Percentiles rank a stretch among this genome's conserved stretches.
phyloP scores from a whole-genome alignment of 2,113 vertebrate species.

The Heterotis niloticus region DNA sequence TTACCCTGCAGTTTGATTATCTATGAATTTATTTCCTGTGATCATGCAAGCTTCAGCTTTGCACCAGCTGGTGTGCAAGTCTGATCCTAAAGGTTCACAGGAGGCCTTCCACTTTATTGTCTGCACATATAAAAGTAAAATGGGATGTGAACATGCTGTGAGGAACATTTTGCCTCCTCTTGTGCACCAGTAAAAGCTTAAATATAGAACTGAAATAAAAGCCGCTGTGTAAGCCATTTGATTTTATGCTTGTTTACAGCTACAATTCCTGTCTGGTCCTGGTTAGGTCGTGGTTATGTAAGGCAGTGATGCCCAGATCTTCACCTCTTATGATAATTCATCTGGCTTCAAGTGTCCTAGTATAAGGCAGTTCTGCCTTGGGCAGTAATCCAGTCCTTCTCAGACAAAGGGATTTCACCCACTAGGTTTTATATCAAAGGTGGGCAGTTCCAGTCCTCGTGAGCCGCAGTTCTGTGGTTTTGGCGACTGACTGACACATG shows the following conservation, averaged over 20 bases:
- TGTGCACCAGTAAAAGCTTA: not conserved
- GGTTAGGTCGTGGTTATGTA: constrained; percentile 4
- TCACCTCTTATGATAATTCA: not conserved
- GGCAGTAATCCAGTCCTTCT: no score
- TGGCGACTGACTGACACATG: no score
- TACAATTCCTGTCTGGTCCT: constrained; percentile 16
- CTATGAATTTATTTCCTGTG: no score
- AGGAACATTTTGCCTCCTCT: constrained; percentile 1
- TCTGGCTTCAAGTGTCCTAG: not conserved
- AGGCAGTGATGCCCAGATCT: not conserved
- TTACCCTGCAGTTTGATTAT: no score
- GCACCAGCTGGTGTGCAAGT: not conserved
- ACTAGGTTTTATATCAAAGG: no score
- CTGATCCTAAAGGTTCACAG: not conserved
- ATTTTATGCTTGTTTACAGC: constrained; percentile 21
- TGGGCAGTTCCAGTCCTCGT: no score
- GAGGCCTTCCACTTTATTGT: not conserved
- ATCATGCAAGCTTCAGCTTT: not conserved
- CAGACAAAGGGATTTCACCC: no score
- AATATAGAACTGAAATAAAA: constrained; percentile 7
- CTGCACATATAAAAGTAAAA: not conserved
- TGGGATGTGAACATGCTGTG: not conserved
- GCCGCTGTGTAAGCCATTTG: not conserved
- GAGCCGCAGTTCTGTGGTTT: no score
- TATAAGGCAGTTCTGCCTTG: not conserved